Percentiles rank a stretch among this genome's conserved stretches.
Conservation (phyloP, 1,140 invertebrate species). For the Aphaenogaster rudis region DNA sequence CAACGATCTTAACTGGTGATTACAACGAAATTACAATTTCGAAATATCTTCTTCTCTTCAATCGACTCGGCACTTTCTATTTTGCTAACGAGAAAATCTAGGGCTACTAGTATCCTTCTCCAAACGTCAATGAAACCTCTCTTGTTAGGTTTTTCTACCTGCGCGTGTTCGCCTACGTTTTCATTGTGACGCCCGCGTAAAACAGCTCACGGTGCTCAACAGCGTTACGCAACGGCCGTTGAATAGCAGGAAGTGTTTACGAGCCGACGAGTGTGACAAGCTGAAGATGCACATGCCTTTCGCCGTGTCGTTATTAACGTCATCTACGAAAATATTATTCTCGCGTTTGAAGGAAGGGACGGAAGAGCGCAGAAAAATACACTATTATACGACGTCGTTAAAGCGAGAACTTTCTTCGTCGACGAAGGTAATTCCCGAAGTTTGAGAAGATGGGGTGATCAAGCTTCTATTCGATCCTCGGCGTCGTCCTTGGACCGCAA, state of each 20-base stretch:
- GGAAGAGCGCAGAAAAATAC: neutral
- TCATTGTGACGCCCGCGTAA: conserved; percentile 60
- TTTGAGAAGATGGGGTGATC: neutral
- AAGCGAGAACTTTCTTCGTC: neutral
- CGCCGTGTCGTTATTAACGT: conserved; percentile 34
- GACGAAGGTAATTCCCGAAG: neutral
- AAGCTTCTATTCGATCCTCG: neutral
- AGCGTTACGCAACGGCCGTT: conserved; percentile 34
- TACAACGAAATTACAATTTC: neutral
- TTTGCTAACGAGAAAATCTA: neutral
- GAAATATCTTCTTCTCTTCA: neutral
- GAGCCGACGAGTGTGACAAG: neutral
- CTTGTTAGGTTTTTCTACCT: conserved; percentile 22
- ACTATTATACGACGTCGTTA: neutral
- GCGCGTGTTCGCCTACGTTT: conserved; percentile 32
- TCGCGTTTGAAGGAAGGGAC: neutral
- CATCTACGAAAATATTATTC: neutral
- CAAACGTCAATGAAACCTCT: conserved; percentile 14
- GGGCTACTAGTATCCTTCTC: neutral
- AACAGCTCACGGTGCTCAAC: neutral
- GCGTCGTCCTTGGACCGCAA: neutral
- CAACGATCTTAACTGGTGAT: neutral
- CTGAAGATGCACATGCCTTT: conserved; percentile 26
- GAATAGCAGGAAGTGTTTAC: conserved; percentile 53
- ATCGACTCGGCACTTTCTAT: conserved; percentile 33